Evolutionary conservation across 2,113 vertebrate species (phyloP).

Genomic region (Chaetops frenatus): DNA sequence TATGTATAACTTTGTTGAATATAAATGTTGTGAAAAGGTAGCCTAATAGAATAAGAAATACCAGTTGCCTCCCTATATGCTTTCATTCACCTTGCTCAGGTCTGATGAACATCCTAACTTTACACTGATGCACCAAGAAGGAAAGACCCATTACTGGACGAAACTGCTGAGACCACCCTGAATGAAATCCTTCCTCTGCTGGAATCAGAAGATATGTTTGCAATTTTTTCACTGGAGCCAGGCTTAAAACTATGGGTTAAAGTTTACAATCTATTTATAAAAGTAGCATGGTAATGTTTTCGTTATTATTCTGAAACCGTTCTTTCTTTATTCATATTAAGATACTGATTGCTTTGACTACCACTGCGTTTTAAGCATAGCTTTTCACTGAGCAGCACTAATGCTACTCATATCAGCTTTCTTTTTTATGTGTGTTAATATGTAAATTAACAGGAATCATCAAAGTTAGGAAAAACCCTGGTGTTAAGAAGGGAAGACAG

Average conservation of each 20-base stretch:
- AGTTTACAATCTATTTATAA: background rate
- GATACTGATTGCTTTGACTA: slow-evolving; percentile 9
- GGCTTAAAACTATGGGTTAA: background rate
- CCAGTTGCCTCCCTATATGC: fast-evolving
- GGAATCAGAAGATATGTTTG: background rate
- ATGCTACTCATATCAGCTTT: background rate
- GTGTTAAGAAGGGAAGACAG: background rate
- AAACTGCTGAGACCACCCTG: background rate
- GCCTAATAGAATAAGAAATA: background rate
- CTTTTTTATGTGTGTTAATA: background rate
- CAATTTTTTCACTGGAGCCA: background rate
- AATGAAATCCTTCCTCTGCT: background rate
- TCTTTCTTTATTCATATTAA: background rate
- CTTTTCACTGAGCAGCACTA: background rate
- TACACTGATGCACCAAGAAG: background rate
- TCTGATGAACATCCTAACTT: background rate
- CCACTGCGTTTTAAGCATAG: background rate
- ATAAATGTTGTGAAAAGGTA: background rate
- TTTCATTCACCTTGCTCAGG: background rate
- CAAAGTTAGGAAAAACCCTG: background rate
- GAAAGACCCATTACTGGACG: background rate
- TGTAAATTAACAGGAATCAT: background rate
- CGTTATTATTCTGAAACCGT: background rate
- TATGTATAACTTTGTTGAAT: background rate
- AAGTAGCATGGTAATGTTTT: background rate